Evolutionary conservation across 2,113 vertebrate species (phyloP).

Genomic region (Barnardius zonarius): DNA sequence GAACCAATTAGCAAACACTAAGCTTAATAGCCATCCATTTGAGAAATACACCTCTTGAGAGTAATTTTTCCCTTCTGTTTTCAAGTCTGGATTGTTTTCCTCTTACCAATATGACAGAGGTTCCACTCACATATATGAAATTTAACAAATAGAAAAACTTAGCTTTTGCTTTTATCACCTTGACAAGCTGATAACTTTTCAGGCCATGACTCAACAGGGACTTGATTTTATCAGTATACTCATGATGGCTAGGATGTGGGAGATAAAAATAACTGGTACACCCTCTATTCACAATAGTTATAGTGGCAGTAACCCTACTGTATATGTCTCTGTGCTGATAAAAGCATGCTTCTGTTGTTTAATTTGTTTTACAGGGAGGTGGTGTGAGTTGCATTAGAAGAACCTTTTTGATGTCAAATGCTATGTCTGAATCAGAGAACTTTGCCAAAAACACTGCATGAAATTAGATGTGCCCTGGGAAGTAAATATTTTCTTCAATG

Average conservation of each 20-base stretch:
- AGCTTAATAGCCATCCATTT: neutral
- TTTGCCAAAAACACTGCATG: neutral
- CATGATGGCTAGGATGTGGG: neutral
- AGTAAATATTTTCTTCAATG: neutral
- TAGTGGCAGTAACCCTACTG: neutral
- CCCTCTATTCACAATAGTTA: neutral
- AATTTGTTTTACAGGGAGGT: neutral
- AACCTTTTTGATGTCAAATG: neutral
- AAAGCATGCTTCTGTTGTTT: neutral
- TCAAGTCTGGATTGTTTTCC: neutral
- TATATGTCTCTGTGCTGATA: neutral
- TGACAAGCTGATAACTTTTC: neutral
- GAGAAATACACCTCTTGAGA: neutral
- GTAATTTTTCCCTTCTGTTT: neutral
- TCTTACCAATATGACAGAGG: neutral
- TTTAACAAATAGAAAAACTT: neutral
- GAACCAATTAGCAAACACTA: constrained; percentile 1
- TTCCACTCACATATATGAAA: neutral
- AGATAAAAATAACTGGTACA: neutral
- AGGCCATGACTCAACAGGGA: neutral
- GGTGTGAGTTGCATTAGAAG: neutral
- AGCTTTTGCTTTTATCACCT: neutral
- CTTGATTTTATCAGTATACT: neutral
- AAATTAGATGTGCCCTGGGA: neutral
- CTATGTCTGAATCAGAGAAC: neutral